A percentile compares a stretch with the other conserved stretches of the same genome.
These are phyloP conservation scores for Leptoteleia sp. DNA, from an alignment of 1,140 invertebrate species.

Conservation along the genomic window DNA sequence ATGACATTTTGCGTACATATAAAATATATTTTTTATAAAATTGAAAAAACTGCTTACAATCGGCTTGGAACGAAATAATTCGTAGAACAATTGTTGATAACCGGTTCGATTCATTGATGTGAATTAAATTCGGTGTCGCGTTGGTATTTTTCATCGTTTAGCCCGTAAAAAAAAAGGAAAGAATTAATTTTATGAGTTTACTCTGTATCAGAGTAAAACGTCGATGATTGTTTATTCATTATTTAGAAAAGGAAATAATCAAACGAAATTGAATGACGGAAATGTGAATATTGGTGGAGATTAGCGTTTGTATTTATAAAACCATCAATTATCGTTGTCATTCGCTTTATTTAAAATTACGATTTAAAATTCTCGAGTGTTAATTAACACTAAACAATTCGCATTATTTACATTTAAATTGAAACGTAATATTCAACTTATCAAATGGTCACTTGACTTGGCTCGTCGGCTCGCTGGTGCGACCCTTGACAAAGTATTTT, in stretches of 20 bases:
- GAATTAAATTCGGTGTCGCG: not conserved
- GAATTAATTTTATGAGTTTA: not conserved
- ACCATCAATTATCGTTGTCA: not conserved
- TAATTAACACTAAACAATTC: not conserved
- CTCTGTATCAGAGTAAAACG: conserved; percentile 31
- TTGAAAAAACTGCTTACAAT: not conserved
- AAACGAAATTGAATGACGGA: not conserved
- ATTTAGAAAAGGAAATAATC: not conserved
- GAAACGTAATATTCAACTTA: too few relatives aligned
- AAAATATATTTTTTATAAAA: conserved; percentile 2
- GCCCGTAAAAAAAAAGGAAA: not conserved
- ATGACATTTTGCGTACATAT: not conserved
- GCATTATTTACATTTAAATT: too few relatives aligned
- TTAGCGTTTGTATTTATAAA: conserved; percentile 4
- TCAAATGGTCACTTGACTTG: too few relatives aligned
- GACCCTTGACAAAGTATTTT: too few relatives aligned
- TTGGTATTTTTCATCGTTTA: not conserved
- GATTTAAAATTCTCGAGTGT: not conserved
- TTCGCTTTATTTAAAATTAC: not conserved
- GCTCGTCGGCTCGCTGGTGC: too few relatives aligned
- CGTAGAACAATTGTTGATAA: not conserved
- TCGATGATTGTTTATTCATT: not conserved
- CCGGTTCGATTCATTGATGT: not conserved
- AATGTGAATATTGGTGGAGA: not conserved
- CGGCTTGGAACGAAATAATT: not conserved